Percentiles rank a stretch among this genome's conserved stretches.
Evolutionary conservation across 2,113 vertebrate genomes (phyloP).

Genomic region (Gallinago media): DNA sequence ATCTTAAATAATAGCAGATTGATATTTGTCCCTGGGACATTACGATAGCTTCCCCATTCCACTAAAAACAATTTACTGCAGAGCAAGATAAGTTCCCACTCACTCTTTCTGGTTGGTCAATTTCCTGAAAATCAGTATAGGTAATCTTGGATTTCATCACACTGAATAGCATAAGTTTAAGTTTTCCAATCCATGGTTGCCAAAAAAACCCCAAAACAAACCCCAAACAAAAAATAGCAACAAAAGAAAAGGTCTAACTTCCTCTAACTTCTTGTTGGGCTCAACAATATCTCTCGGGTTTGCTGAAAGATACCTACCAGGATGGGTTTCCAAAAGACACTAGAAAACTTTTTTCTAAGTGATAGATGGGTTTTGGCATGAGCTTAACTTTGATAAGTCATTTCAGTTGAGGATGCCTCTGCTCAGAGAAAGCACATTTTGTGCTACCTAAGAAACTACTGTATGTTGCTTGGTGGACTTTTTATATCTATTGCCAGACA

Average conservation of each 20-base stretch:
- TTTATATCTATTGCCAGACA: not conserved
- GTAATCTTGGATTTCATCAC: not conserved
- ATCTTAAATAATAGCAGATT: not conserved
- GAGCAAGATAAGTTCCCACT: not conserved
- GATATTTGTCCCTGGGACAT: not conserved
- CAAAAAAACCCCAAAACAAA: not conserved
- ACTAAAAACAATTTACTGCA: not conserved
- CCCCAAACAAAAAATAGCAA: not conserved
- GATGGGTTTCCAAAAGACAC: not conserved
- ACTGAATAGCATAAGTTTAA: not conserved
- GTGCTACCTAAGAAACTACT: not conserved
- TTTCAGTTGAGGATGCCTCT: not conserved
- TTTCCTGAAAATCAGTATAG: not conserved
- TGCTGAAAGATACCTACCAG: not conserved
- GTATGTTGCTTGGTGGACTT: not conserved
- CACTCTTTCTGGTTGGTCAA: not conserved
- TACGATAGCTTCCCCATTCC: not conserved
- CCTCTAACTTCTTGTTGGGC: not conserved
- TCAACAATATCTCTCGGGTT: not conserved
- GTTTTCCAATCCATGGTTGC: not conserved
- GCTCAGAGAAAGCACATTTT: not conserved
- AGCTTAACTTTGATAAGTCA: not conserved
- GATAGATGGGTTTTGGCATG: not conserved
- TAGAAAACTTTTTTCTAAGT: not conserved
- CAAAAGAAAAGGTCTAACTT: not conserved